Percentiles rank a stretch among this genome's conserved stretches.
phyloP scores from a whole-genome alignment of 2,888 invertebrate species.

The Anthophora plumipes region DNA sequence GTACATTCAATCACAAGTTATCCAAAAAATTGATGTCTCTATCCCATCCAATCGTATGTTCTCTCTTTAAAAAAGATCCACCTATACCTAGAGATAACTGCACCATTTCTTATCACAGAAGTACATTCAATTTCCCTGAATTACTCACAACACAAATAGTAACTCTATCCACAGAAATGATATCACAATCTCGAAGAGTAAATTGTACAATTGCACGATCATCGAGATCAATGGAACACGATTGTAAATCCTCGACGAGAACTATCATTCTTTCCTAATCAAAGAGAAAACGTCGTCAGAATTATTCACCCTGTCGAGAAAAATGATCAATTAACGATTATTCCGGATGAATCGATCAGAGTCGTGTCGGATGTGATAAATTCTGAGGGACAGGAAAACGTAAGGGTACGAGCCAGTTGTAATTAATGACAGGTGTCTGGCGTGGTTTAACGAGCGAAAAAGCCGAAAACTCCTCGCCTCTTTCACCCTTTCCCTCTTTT shows the following conservation, averaged over 20 bases:
- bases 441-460: constrained; percentile 49
- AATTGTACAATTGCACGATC: too few species aligned
- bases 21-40: too few species aligned
- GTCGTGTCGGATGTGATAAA: constrained; percentile 24
- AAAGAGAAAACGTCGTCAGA: not conserved
- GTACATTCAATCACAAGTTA: too few species aligned
- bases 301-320: constrained; percentile 1
- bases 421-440: constrained; percentile 64
- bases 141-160: too few species aligned
- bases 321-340: constrained; percentile 33
- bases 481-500: not conserved
- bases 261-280: not conserved
- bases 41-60: too few species aligned
- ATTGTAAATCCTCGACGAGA: not conserved
- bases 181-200: too few species aligned
- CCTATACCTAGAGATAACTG: too few species aligned
- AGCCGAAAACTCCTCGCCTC: constrained; percentile 44
- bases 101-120: too few species aligned
- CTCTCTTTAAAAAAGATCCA: too few species aligned
- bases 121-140: too few species aligned
- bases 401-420: constrained; percentile 32
- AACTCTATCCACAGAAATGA: too few species aligned
- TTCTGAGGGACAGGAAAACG: constrained; percentile 36
- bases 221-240: too few species aligned
- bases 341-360: constrained; percentile 20